Percentiles rank a stretch among this genome's conserved stretches.
Conservation (phyloP, 2,888 invertebrate species). For the Cerastoderma edule region DNA sequence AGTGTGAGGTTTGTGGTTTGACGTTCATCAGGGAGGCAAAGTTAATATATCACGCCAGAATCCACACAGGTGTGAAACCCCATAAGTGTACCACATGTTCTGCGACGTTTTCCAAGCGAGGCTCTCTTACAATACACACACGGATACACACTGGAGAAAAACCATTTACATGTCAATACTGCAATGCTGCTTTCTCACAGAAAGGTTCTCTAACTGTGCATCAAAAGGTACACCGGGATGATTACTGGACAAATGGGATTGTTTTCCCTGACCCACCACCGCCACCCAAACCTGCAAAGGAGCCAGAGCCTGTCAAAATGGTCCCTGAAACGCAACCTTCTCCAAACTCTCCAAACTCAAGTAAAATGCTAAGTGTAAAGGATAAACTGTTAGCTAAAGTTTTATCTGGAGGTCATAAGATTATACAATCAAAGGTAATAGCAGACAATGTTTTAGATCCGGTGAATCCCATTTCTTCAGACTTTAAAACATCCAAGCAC, state of each 20-base stretch:
- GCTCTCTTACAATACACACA: neutral
- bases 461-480: no score
- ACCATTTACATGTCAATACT: neutral
- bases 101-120: neutral
- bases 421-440: no score
- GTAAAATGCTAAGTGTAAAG: no score
- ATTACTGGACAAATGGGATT: no score
- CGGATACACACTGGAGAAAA: constrained; percentile 1
- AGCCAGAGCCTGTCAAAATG: neutral
- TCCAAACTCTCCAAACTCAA: no score
- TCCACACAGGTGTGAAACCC: neutral
- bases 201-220: constrained; percentile 1
- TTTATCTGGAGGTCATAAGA: no score
- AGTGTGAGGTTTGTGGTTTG: neutral
- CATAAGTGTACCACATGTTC: constrained; percentile 1
- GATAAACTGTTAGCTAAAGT: no score
- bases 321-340: neutral
- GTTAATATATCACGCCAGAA: neutral
- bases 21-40: neutral
- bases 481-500: no score
- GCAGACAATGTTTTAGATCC: no score
- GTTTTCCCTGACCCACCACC: no score
- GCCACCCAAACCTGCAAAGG: neutral
- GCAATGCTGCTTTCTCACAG: constrained; percentile 11
- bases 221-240: neutral